Evolutionary conservation across 1,140 invertebrate species (phyloP).

Genomic region (Drosophila chauvacae): DNA sequence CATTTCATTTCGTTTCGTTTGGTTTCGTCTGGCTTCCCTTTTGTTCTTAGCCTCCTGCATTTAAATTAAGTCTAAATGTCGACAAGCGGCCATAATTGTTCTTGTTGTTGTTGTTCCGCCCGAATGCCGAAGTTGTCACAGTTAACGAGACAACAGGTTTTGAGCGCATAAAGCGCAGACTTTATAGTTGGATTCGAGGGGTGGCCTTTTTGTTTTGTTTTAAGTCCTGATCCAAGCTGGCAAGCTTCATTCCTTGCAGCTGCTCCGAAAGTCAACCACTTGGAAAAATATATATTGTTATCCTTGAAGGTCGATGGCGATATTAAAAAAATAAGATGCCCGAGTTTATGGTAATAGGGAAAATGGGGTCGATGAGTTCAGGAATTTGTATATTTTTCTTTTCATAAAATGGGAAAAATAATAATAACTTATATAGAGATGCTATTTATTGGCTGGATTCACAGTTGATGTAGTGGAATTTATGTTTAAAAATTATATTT

Average conservation of each 20-base stretch:
- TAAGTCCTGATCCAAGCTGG: neutral
- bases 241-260: slow-evolving; percentile 9
- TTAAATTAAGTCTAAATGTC: slow-evolving; percentile 83
- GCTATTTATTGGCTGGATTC: neutral
- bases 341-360: neutral
- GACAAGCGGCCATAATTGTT: slow-evolving; percentile 71
- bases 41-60: slow-evolving; percentile 60
- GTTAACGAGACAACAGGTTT: slow-evolving; percentile 49
- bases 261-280: slow-evolving; percentile 18
- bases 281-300: slow-evolving; percentile 19
- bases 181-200: slow-evolving; percentile 27
- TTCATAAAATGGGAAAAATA: neutral
- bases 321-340: slow-evolving; percentile 3
- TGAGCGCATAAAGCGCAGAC: slow-evolving; percentile 27
- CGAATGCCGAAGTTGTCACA: slow-evolving; percentile 54
- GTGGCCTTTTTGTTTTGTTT: slow-evolving; percentile 1
- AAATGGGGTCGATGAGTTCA: neutral
- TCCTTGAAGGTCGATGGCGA: slow-evolving; percentile 3
- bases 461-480: neutral
- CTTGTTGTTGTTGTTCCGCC: slow-evolving; percentile 42
- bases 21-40: slow-evolving; percentile 17
- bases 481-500: too few species aligned
- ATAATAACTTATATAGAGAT: neutral
- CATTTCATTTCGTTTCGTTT: slow-evolving; percentile 23
- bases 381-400: neutral